A percentile compares a stretch with the other conserved stretches of the same genome.
These are phyloP conservation scores for Daubentonia madagascariensis DNA, from an alignment of 2,113 vertebrate genomes.

Conservation along the genomic window DNA sequence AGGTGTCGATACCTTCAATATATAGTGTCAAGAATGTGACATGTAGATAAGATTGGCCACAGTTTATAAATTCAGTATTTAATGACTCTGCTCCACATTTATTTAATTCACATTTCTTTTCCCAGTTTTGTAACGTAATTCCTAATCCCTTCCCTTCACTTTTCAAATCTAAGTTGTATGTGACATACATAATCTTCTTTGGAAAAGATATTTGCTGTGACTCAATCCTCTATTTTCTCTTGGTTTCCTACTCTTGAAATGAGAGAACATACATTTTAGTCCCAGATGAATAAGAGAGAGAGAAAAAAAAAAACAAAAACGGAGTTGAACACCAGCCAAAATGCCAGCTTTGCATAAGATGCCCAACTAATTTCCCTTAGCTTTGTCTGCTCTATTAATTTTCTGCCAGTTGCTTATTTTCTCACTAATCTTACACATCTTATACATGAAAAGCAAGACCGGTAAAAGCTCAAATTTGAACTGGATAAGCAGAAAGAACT, in stretches of 20 bases:
- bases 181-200: conserved; percentile 62
- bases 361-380: conserved; percentile 48
- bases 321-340: conserved; percentile 61
- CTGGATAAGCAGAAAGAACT: not conserved
- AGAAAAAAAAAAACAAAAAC: conserved; percentile 20
- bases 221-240: conserved; percentile 42
- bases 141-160: not conserved
- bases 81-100: not conserved
- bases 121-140: conserved; percentile 11
- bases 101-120: conserved; percentile 21
- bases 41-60: not conserved
- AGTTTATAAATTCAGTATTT: not conserved
- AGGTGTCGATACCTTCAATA: not conserved
- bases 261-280: conserved; percentile 58
- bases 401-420: conserved; percentile 61
- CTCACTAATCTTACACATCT: conserved; percentile 31
- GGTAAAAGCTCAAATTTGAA: not conserved
- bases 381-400: conserved; percentile 60
- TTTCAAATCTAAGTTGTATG: conserved; percentile 55
- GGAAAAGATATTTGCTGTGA: conserved; percentile 43
- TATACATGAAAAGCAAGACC: conserved; percentile 2
- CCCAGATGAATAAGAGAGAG: not conserved
- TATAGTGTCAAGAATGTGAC: not conserved
- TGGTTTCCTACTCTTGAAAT: conserved; percentile 60
- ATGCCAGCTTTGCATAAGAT: conserved; percentile 64